Conservation (phyloP, 92 coral and sea anemone species). For the Parazoanthus atlanticus region DNA sequence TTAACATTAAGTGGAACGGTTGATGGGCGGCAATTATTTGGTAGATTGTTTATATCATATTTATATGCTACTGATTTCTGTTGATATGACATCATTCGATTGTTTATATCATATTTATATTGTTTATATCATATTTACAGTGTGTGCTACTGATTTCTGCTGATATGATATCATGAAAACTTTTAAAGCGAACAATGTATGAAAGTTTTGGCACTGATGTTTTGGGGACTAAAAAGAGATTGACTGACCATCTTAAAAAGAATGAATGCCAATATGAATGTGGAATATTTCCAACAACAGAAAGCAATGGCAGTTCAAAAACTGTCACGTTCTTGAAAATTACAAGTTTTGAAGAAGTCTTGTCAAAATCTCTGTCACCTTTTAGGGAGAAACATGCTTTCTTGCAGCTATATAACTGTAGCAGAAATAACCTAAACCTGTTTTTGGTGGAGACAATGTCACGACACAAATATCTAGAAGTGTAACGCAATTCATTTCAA, state of each 20-base stretch:
- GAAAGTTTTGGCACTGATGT: neutral
- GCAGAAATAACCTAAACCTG: neutral
- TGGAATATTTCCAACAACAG: neutral
- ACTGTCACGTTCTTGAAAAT: neutral
- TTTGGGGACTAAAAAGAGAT: neutral
- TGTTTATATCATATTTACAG: too few relatives aligned
- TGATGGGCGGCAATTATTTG: too few relatives aligned
- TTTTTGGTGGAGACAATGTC: constrained; percentile 1
- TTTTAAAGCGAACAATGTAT: neutral
- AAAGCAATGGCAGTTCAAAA: neutral
- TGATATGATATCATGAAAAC: too few relatives aligned
- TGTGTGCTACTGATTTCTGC: too few relatives aligned
- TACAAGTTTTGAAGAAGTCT: constrained; percentile 1
- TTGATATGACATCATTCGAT: too few relatives aligned
- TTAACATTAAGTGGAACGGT: too few relatives aligned
- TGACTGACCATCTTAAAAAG: neutral
- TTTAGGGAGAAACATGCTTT: neutral
- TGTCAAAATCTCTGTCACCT: neutral
- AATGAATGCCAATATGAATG: constrained; percentile 8
- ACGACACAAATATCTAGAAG: too few relatives aligned
- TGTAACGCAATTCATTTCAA: too few relatives aligned
- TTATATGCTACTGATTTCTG: too few relatives aligned
- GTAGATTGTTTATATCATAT: too few relatives aligned
- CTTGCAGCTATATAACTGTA: neutral
- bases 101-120: too few relatives aligned